A percentile compares a stretch with the other conserved stretches of the same genome.
Conservation (phyloP, 1,140 invertebrate genomes). For the Drosophila takahashii region DNA sequence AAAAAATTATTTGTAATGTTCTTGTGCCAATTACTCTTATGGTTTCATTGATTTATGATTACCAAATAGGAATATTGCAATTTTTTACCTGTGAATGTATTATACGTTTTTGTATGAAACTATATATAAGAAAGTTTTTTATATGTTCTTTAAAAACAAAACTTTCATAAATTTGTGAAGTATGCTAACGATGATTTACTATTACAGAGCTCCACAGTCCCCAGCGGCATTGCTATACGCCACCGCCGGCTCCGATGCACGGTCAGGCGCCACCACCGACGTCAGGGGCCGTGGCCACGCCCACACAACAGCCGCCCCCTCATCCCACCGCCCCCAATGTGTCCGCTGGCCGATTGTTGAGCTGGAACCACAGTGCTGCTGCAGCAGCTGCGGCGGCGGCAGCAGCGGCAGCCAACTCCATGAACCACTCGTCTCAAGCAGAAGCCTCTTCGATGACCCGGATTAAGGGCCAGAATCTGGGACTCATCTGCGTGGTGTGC, state of each 20-base stretch:
- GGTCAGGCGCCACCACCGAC: conserved; percentile 17
- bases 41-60: too few species aligned
- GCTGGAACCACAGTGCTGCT: conserved; percentile 73
- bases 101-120: too few species aligned
- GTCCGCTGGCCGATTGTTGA: conserved; percentile 43
- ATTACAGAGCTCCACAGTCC: conserved; percentile 68
- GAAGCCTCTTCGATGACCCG: conserved; percentile 54
- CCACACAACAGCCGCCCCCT: conserved; percentile 21
- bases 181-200: not conserved
- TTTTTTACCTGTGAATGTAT: too few species aligned
- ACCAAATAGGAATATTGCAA: too few species aligned
- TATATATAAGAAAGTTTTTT: too few species aligned
- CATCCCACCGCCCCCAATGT: conserved; percentile 4
- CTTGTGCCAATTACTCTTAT: too few species aligned
- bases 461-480: conserved; percentile 86
- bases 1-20: too few species aligned
- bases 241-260: conserved; percentile 1
- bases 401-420: conserved; percentile 55
- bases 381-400: conserved; percentile 65
- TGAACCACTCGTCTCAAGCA: conserved; percentile 29
- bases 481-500: conserved; percentile 96
- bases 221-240: conserved; percentile 56
- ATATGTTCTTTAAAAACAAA: too few species aligned
- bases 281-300: not conserved
- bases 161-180: too few species aligned